Percentiles rank a stretch among this genome's conserved stretches.
These are phyloP conservation scores for Syngnathoides biaculeatus DNA, from an alignment of 2,113 vertebrate species.

Conservation along the genomic window DNA sequence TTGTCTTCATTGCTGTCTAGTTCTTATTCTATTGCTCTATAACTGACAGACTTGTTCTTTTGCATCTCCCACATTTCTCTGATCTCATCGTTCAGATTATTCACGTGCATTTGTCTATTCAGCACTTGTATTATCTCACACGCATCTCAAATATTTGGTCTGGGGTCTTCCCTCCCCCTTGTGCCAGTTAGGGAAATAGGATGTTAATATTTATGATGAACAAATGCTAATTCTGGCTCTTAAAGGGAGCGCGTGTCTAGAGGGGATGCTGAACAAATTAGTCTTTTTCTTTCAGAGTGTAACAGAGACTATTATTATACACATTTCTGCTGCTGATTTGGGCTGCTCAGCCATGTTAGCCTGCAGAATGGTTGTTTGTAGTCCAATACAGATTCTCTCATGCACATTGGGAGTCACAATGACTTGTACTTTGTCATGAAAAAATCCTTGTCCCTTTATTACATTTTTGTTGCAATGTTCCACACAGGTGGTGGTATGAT, in stretches of 20 bases:
- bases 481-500: background rate
- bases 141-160: constrained; percentile 24
- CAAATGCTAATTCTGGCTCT: constrained; percentile 42
- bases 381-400: constrained; percentile 27
- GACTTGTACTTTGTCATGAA: constrained; percentile 25
- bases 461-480: constrained; percentile 9
- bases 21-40: constrained; percentile 24
- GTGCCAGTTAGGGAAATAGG: constrained; percentile 22
- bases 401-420: constrained; percentile 40
- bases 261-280: constrained; percentile 36
- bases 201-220: constrained; percentile 55
- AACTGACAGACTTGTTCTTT: constrained; percentile 17
- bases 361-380: constrained; percentile 7
- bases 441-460: constrained; percentile 34
- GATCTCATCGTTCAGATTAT: constrained; percentile 21
- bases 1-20: constrained; percentile 22
- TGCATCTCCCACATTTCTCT: constrained; percentile 15
- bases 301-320: background rate
- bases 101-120: constrained; percentile 11
- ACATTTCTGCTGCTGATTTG: background rate
- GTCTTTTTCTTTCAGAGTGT: constrained; percentile 21
- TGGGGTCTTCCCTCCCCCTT: background rate
- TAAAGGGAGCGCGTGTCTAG: constrained; percentile 33
- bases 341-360: constrained; percentile 28
- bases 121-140: constrained; percentile 10